These are phyloP conservation scores for Atrichornis clamosus DNA, from an alignment of 2,113 vertebrate species.

Conservation along the genomic window DNA sequence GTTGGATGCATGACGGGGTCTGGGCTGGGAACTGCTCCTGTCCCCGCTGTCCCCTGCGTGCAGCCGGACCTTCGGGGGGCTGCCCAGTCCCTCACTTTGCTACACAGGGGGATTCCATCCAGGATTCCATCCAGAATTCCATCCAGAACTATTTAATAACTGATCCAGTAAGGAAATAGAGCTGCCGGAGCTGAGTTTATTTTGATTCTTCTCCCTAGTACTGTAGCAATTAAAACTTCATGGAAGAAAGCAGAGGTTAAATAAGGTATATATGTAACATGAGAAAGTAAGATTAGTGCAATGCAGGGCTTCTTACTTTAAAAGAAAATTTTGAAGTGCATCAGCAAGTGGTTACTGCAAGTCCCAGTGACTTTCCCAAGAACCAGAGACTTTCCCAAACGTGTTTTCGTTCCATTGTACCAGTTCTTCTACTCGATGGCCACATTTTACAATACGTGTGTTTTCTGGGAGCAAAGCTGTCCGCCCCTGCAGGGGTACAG, in stretches of 20 bases:
- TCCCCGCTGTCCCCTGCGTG: rapidly evolving
- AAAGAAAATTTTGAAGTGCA: background rate
- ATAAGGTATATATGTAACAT: background rate
- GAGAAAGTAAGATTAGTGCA: background rate
- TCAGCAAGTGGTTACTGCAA: background rate
- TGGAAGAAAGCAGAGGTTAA: background rate
- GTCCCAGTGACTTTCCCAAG: background rate
- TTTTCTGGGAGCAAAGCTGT: background rate
- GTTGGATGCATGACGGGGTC: rapidly evolving
- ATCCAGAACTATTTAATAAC: too few relatives aligned
- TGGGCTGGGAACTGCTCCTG: background rate
- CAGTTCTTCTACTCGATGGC: background rate
- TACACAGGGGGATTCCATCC: background rate
- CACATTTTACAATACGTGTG: background rate
- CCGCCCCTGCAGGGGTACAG: background rate
- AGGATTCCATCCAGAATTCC: background rate
- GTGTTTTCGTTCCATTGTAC: background rate
- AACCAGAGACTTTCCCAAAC: background rate
- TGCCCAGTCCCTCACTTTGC: too few relatives aligned
- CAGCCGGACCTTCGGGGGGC: rapidly evolving
- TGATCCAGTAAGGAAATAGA: too few relatives aligned
- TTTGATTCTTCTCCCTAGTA: background rate
- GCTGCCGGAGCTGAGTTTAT: background rate
- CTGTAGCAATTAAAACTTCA: background rate
- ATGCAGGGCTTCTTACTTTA: background rate